These are phyloP conservation scores for Petrocephalus sullivani DNA, from an alignment of 2,797 vertebrate species.

Conservation along the genomic window DNA sequence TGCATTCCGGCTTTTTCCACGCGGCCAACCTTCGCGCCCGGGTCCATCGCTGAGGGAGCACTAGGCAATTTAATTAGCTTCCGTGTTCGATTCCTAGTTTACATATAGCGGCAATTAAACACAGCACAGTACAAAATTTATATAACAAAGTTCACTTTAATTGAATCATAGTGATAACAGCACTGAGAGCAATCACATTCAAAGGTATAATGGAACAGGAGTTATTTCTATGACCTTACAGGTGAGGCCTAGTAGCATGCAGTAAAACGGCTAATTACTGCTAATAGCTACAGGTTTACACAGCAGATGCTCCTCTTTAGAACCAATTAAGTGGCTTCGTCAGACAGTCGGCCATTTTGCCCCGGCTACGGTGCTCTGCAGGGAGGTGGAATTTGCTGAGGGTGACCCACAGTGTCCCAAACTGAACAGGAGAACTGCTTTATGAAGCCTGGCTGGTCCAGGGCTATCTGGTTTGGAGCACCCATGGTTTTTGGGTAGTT, in stretches of 20 bases:
- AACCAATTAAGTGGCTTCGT: background rate
- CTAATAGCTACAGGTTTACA: background rate
- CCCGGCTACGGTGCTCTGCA: background rate
- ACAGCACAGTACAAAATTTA: conserved; percentile 4
- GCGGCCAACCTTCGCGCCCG: background rate
- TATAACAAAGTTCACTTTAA: conserved; percentile 11
- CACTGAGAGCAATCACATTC: background rate
- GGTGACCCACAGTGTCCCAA: background rate
- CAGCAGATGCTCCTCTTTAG: background rate
- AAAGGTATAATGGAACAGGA: background rate
- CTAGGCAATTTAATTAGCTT: conserved; percentile 21
- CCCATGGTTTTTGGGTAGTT: background rate
- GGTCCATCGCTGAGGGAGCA: background rate
- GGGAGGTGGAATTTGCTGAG: background rate
- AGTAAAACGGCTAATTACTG: background rate
- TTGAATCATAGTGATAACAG: conserved; percentile 12
- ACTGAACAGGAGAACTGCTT: background rate
- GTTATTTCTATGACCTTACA: background rate
- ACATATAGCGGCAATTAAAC: conserved; percentile 19
- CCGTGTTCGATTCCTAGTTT: conserved; percentile 18
- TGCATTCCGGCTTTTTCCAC: background rate
- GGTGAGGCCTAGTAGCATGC: background rate
- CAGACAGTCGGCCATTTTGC: background rate
- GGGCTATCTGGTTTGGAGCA: background rate
- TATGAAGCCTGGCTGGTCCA: background rate